Base-by-base conservation (phyloP, 1,140 invertebrate genomes). In the Scaptomyza pallida region DNA sequence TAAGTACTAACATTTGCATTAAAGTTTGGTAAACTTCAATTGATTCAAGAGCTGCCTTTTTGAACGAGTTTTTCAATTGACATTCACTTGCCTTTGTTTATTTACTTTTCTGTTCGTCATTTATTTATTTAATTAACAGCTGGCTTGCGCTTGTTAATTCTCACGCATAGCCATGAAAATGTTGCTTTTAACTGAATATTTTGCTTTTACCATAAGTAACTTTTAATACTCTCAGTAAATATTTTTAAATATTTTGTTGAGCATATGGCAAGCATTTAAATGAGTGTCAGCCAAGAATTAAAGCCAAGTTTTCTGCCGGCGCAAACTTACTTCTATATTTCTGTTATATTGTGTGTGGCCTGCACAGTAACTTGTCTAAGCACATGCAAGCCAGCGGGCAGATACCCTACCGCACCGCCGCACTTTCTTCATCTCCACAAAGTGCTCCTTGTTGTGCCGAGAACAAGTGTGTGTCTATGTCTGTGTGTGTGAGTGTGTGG, bases 301-400 rank as follows among this genome's bases (percentile, higher is more conserved):
- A 37, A 37, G 12, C 33, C 51, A 54, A 37, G 51, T 54, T 16
- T 33, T 54, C 51, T 21, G 51, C 30, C 9, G 15, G 15, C 5
- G 16, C 15, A 45, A 45, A 45, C 17, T 19, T 19, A 19, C 41
- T 44, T 12, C 33, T n/a, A 37, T 37, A 12, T 37, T 3, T 37
- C 9, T n/a, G 8, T 6, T 12, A 8, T 1, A 8, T 35, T 50
- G 50, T 55, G 16, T 50, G 68, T 9, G 26, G 26, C 26, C 8
- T 30, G 72, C 61, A 30, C 57, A 62, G 75, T 78, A 59, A 78
- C 75, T 74, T 78, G 70, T 75, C 79, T 67, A 80, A 75, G 67
- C 77, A 75, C 65, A 80, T 80, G 77, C 71, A 70, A 63, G 70
- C 76, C 64, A 41, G 56, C 26, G 47, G 67, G 30, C 75, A 78